Evolutionary conservation across 2,113 vertebrate genomes (phyloP).

Genomic region (Trichomycterus rosablanca): DNA sequence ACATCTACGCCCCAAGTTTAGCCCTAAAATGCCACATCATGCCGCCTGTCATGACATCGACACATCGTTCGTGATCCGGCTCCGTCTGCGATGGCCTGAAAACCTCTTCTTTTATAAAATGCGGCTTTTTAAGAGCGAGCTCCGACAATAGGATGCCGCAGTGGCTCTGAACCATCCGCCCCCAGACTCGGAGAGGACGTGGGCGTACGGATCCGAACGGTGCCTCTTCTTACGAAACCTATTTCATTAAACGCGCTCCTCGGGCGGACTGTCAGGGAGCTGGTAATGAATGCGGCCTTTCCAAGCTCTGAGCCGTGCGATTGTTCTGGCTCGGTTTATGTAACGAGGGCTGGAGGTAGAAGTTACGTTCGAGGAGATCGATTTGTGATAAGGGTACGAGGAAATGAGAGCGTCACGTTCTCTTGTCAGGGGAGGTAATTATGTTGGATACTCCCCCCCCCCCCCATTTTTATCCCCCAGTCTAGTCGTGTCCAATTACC

Average conservation of each 20-base stretch:
- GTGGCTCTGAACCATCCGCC: constrained; percentile 65
- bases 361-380: constrained; percentile 55
- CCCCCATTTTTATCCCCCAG: too few species aligned
- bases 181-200: constrained; percentile 65
- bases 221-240: constrained; percentile 59
- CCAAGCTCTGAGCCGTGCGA: constrained; percentile 41
- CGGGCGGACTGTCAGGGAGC: constrained; percentile 56
- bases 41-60: too few species aligned
- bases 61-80: too few species aligned
- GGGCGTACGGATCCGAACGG: constrained; percentile 64
- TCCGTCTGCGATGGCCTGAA: constrained; percentile 1
- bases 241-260: constrained; percentile 56
- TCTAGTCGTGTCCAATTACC: too few species aligned
- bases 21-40: too few species aligned
- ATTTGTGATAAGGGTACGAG: constrained; percentile 21
- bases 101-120: too few species aligned
- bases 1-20: too few species aligned
- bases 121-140: constrained; percentile 21
- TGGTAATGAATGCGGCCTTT: constrained; percentile 56
- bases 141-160: constrained; percentile 48
- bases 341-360: constrained; percentile 45
- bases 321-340: constrained; percentile 36
- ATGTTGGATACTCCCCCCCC: too few species aligned
- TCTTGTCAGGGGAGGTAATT: too few species aligned
- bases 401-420: neutral